phyloP scores from a whole-genome alignment of 1,140 invertebrate genomes.

The Aradophagus sp. region DNA sequence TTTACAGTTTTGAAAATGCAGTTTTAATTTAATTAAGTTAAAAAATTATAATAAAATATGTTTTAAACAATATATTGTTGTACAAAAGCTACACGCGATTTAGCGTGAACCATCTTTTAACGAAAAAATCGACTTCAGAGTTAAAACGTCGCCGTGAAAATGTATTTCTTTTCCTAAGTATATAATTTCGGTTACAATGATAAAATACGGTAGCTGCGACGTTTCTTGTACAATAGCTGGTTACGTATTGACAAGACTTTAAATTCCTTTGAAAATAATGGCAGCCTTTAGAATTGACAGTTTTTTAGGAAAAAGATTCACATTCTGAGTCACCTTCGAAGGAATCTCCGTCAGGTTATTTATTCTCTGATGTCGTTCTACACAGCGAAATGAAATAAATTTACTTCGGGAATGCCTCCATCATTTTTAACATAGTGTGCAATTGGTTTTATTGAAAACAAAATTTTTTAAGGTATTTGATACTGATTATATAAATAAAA shows the following conservation, averaged over 20 bases:
- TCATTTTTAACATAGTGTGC: too few species aligned
- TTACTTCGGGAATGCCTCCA: too few species aligned
- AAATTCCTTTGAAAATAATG: constrained; percentile 30
- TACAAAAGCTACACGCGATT: too few species aligned
- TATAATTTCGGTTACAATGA: constrained; percentile 30
- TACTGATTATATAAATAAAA: too few species aligned
- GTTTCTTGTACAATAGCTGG: constrained; percentile 23
- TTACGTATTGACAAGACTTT: constrained; percentile 39
- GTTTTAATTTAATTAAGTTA: too few species aligned
- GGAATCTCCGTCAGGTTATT: constrained; percentile 16
- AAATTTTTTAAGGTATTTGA: too few species aligned
- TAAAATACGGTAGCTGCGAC: constrained; percentile 38
- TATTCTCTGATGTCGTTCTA: constrained; percentile 3
- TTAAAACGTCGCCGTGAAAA: constrained; percentile 26
- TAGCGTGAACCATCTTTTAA: constrained; percentile 19
- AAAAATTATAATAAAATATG: too few species aligned
- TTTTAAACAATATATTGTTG: too few species aligned
- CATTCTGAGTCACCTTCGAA: constrained; percentile 18
- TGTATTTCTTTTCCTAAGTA: constrained; percentile 22
- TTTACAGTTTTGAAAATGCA: too few species aligned
- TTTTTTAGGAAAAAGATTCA: constrained; percentile 8
- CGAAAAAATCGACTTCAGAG: constrained; percentile 25
- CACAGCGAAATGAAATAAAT: too few species aligned
- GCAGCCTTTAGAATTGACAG: constrained; percentile 24
- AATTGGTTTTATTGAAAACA: too few species aligned